Percentiles rank a stretch among this genome's conserved stretches.
Evolutionary conservation across 2,113 vertebrate genomes (phyloP).

Genomic region (Hydrochoerus hydrochaeris): DNA sequence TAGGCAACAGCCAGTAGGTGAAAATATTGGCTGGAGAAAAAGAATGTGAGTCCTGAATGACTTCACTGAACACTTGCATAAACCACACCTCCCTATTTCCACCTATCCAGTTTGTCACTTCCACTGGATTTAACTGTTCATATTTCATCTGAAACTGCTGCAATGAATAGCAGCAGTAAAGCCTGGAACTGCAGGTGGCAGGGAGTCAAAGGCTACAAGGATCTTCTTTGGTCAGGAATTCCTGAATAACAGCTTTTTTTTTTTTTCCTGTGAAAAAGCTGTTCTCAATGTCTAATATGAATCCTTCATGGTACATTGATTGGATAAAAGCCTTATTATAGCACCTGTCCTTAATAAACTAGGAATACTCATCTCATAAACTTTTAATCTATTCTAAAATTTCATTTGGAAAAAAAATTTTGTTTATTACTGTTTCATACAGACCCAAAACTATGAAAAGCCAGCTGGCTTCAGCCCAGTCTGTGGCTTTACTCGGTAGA

Average conservation of each 20-base stretch:
- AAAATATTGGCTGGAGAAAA: background rate
- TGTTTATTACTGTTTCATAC: slow-evolving; percentile 31
- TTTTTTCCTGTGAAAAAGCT: background rate
- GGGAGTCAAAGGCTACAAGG: background rate
- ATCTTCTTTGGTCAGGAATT: background rate
- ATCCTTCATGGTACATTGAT: background rate
- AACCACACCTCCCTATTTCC: background rate
- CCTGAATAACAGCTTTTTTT: background rate
- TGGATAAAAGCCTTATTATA: background rate
- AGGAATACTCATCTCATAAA: slow-evolving; percentile 2
- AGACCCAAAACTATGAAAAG: background rate
- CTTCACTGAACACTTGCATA: background rate
- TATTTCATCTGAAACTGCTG: background rate
- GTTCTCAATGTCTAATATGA: background rate
- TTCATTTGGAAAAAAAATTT: slow-evolving; percentile 47
- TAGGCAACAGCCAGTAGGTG: background rate
- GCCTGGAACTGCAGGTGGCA: background rate
- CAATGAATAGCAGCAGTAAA: background rate
- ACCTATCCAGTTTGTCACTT: background rate
- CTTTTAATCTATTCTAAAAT: slow-evolving; percentile 60
- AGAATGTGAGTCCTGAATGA: background rate
- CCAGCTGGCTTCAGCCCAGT: background rate
- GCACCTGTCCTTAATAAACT: slow-evolving; percentile 26
- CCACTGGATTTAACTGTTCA: background rate
- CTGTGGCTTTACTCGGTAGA: slow-evolving; percentile 21